A percentile compares a stretch with the other conserved stretches of the same genome.
Evolutionary conservation across 2,888 invertebrate genomes (phyloP).

Genomic region (Parapristionchus giblindavisi): DNA sequence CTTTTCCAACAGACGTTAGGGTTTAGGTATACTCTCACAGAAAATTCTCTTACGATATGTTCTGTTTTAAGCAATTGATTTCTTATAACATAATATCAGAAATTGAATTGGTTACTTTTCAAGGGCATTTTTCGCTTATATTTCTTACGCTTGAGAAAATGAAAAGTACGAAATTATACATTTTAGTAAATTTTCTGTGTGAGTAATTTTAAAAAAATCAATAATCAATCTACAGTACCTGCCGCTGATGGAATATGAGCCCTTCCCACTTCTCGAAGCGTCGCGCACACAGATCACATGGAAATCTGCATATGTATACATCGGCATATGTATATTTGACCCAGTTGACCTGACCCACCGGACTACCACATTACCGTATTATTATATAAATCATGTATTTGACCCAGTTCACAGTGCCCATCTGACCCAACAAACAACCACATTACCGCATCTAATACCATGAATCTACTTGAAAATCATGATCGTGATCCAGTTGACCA

Average conservation of each 20-base stretch:
- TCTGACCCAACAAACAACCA: neutral
- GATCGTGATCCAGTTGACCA: neutral
- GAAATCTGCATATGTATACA: slow-evolving; percentile 4
- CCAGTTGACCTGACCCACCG: neutral
- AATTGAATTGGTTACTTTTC: too few species aligned
- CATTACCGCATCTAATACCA: neutral
- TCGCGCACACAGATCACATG: slow-evolving; percentile 36
- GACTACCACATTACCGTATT: neutral
- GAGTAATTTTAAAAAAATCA: neutral
- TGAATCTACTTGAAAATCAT: neutral
- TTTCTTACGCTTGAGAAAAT: too few species aligned
- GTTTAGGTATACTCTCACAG: too few species aligned
- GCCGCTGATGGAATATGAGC: slow-evolving; percentile 35
- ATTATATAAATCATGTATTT: neutral
- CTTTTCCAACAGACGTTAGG: too few species aligned
- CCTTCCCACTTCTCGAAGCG: slow-evolving; percentile 38
- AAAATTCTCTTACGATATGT: too few species aligned
- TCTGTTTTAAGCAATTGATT: too few species aligned
- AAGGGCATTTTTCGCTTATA: too few species aligned
- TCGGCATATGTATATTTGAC: neutral
- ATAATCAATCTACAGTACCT: neutral
- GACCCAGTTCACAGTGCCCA: neutral
- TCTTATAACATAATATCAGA: too few species aligned
- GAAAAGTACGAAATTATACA: neutral
- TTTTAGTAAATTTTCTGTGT: neutral